Evolutionary conservation across 2,113 vertebrate genomes (phyloP).

Genomic region (Cisticola juncidis): DNA sequence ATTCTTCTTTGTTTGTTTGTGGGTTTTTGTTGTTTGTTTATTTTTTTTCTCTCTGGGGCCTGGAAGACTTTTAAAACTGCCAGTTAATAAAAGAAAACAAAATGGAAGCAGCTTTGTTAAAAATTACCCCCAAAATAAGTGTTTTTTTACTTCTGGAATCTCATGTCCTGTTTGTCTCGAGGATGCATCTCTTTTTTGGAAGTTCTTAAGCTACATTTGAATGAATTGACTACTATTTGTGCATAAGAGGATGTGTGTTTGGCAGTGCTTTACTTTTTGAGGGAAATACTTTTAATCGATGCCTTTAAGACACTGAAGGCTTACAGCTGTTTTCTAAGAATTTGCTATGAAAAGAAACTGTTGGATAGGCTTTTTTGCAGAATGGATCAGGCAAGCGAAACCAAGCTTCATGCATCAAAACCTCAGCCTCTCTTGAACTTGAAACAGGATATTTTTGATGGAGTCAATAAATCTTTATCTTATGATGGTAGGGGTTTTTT

Average conservation of each 20-base stretch:
- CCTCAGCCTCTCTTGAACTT: neutral
- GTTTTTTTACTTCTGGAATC: neutral
- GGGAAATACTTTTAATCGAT: neutral
- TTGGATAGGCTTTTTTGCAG: neutral
- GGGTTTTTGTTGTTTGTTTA: neutral
- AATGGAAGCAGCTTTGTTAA: neutral
- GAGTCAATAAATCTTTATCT: constrained; percentile 6
- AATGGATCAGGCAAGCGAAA: neutral
- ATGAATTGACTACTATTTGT: neutral
- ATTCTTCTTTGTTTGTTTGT: neutral
- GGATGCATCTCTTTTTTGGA: neutral
- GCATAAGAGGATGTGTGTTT: neutral
- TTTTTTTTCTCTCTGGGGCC: neutral
- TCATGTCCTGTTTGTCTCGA: neutral
- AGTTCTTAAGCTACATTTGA: neutral
- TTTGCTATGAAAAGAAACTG: neutral
- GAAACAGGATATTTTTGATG: neutral
- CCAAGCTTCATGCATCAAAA: neutral
- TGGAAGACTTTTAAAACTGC: neutral
- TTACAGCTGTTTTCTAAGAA: constrained; percentile 10
- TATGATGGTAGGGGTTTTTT: neutral
- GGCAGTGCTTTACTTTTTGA: neutral
- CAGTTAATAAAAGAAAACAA: neutral
- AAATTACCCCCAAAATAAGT: neutral
- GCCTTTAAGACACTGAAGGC: neutral